Base-by-base conservation (phyloP, 2,797 vertebrate genomes). In the Cryptoprocta ferox region DNA sequence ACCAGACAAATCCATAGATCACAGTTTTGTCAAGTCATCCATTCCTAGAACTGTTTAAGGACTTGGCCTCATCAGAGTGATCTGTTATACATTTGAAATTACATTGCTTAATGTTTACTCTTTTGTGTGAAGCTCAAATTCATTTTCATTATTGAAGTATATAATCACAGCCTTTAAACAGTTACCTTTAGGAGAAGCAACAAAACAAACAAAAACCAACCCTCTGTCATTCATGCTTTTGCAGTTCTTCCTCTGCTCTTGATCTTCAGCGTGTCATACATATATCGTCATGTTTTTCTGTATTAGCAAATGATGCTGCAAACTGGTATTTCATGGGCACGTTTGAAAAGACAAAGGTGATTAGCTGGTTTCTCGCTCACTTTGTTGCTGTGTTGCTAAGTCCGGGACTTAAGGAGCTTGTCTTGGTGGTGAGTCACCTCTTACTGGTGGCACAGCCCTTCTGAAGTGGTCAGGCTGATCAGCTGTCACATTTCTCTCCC, bases 121-220 rank as follows among this genome's bases (percentile, higher is more conserved):
- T 88, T 73, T 37, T 87, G 65, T 88, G 76, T 88, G 84, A 88
- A 88, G 63, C 30, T 56, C 68, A 88, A 48, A 81, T 88, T 88
- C 42, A 65, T 80, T 28, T 80, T 86, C 30, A 50, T 86, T 73
- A 80, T 37, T 73, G n/a, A 73, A 91, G 15, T 65, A 32, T 56
- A 37, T 59, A 37, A 24, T 56, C 28, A 66, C 13, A 81, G 30
- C 42, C 30, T 56, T 61, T 68, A 83, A 79, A 91, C 19, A 79
- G 28, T 61, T 70, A 85, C 28, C n/a, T 73, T 71, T 73, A 63
- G 35, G 73, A 79, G 53, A 93, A 96, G 35, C 42, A 75, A 9
- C 45, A 61, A 68, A 61, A 66, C 30, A 68, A 61, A 66, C 30
- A 65, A 83, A 66, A 61, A 73, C 19, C 90, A 50, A 6, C 45